Base-by-base conservation (phyloP, 2,113 vertebrate genomes). In the Rhea americana region DNA sequence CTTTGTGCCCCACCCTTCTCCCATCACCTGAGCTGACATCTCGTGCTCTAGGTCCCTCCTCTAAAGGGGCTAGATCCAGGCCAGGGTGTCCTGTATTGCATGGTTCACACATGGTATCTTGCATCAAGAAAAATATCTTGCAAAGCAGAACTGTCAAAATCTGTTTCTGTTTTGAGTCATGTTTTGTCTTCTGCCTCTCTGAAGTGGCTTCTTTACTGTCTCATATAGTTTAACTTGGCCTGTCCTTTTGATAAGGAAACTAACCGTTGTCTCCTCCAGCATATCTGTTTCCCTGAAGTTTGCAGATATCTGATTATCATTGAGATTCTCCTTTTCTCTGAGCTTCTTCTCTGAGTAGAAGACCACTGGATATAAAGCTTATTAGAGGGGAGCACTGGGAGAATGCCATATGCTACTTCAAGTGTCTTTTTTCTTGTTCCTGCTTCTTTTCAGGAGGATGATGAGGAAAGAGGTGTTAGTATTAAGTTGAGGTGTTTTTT, bases 401-500 rank as follows among this genome's bases (percentile, higher is more conserved):
- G 28, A 30, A 39, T 70, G 62, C 11, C 15, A n/a, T 30, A 4
- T 80, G 30, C 61, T 89, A 11, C 61, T 84, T 67, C 74, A 89
- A 80, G 14, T 14, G 45, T 32, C 41, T 83, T 39, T 63, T 80
- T 80, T 65, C 48, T 11, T 43, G 9, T 58, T 58, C 8, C 4
- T 13, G 7, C 59, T 47, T 83, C 32, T 77, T 83, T 66, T 19
- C 6, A 62, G 48, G 30, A 80, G 13, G 25, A 81, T 53, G 14
- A 16, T 18, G 13, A 11, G 0, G 7, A 28, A 21, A 70, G 10
- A 45, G 9, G 70, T 62, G 50, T 61, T 37, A 81, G 35, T 80
- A 48, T 48, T 37, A 62, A 51, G 51, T 2, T 0, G 1, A 4
- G 14, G 1, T 56, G 58, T 2, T 2, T 19, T 3, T 53, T 12